Percentiles rank a stretch among this genome's conserved stretches.
These are phyloP conservation scores for Corythornis leucogaster DNA, from an alignment of 2,797 vertebrate genomes.

Conservation along the genomic window DNA sequence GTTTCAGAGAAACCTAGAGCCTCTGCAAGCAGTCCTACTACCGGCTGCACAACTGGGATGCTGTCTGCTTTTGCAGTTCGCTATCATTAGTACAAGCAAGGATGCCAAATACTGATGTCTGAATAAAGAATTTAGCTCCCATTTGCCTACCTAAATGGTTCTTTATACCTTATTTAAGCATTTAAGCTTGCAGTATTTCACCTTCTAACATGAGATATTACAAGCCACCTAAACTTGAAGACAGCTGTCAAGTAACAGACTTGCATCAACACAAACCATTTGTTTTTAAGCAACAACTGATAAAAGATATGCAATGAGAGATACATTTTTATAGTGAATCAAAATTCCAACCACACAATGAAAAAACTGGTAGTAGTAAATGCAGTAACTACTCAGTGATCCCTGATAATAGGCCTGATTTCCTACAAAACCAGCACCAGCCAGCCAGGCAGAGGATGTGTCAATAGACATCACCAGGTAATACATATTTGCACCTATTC, in stretches of 20 bases:
- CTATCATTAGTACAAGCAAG: not conserved
- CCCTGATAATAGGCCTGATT: not conserved
- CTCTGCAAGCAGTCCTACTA: not conserved
- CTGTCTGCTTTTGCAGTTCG: not conserved
- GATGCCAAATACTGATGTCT: not conserved
- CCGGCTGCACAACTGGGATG: not conserved
- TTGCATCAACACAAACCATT: not conserved
- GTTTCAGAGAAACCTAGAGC: not conserved
- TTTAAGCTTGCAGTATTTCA: not conserved
- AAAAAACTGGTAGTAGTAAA: not conserved
- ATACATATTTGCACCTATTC: not conserved
- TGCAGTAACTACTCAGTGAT: not conserved
- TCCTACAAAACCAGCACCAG: not conserved
- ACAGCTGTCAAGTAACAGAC: not conserved
- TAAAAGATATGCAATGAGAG: not conserved
- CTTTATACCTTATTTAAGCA: not conserved
- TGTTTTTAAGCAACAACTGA: not conserved
- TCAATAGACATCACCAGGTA: fast-evolving
- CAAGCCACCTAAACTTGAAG: not conserved
- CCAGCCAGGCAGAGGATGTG: not conserved
- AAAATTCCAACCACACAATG: not conserved
- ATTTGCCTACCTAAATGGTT: not conserved
- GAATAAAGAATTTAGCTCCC: not conserved
- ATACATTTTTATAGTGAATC: not conserved
- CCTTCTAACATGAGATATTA: not conserved